Percentiles rank a stretch among this genome's conserved stretches.
phyloP scores from a whole-genome alignment of 1,140 invertebrate genomes.

The Melitaea cinxia region DNA sequence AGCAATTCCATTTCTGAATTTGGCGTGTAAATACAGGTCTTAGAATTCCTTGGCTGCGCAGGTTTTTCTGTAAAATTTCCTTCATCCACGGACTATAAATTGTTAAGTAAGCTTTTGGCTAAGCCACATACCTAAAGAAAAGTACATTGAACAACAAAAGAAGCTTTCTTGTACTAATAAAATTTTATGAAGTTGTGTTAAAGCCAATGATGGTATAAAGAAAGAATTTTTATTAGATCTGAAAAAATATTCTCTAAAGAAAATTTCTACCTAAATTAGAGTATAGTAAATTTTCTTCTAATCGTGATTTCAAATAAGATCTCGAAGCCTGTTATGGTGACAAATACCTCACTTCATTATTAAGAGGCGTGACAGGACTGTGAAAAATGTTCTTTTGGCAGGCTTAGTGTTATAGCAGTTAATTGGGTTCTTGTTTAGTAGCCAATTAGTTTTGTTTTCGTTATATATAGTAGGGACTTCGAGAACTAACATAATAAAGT shows the following conservation, averaged over 20 bases:
- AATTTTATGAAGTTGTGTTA: conserved; percentile 37
- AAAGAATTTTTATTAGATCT: conserved; percentile 15
- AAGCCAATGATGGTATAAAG: conserved; percentile 31
- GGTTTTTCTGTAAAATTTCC: conserved; percentile 33
- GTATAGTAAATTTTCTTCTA: conserved; percentile 57
- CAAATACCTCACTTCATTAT: conserved; percentile 67
- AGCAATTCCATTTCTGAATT: conserved; percentile 21
- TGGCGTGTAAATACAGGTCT: conserved; percentile 26
- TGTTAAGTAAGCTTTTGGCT: conserved; percentile 39
- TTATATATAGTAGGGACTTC: background rate
- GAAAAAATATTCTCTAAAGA: conserved; percentile 32
- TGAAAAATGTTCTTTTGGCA: conserved; percentile 52
- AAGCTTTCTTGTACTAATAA: conserved; percentile 33
- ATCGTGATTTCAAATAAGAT: conserved; percentile 60
- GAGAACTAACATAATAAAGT: background rate
- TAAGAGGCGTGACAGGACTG: conserved; percentile 53
- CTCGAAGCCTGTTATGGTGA: conserved; percentile 56
- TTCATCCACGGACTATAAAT: conserved; percentile 32
- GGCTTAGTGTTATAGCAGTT: conserved; percentile 34
- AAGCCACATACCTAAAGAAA: conserved; percentile 34
- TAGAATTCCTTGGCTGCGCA: conserved; percentile 22
- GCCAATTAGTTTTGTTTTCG: conserved; percentile 3
- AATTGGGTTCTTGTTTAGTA: conserved; percentile 30
- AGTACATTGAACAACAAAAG: conserved; percentile 36
- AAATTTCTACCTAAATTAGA: conserved; percentile 5